Evolutionary conservation across 2,797 vertebrate species (phyloP).

Genomic region (Podarcis siculus): DNA sequence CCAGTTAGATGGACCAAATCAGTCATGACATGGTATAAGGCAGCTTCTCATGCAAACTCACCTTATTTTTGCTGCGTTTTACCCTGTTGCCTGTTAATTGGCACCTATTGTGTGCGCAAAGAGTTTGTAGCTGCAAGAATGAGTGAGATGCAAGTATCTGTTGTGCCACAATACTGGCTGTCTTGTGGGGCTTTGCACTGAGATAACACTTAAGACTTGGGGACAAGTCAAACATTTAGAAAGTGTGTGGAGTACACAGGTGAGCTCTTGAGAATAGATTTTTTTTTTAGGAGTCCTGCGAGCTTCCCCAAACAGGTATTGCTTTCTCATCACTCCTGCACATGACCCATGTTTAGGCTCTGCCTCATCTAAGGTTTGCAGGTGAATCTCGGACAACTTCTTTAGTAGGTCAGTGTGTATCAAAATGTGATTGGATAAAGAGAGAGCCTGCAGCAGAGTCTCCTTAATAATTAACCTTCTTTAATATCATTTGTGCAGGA

Average conservation of each 20-base stretch:
- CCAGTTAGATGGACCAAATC: no score
- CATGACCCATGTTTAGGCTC: no score
- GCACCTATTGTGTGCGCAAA: neutral
- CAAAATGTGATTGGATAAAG: neutral
- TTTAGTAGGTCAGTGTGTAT: neutral
- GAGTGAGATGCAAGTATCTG: no score
- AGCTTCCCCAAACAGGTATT: neutral
- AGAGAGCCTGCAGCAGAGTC: neutral
- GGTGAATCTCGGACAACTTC: neutral
- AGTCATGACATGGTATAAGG: no score
- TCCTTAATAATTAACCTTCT: neutral
- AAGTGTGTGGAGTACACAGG: neutral
- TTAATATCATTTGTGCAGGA: conserved; percentile 44
- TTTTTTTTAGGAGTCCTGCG: neutral
- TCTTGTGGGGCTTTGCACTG: neutral
- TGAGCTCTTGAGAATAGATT: neutral
- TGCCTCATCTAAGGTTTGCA: neutral
- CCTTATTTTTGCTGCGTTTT: neutral
- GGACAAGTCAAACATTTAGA: neutral
- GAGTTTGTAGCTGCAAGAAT: neutral
- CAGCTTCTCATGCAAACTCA: no score
- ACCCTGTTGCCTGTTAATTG: neutral
- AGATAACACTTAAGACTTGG: neutral
- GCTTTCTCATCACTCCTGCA: neutral
- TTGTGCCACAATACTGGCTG: neutral